Evolutionary conservation across 2,888 invertebrate species (phyloP), one percentile per base, ranked within the genome.

Genomic region (Cecidostiba fungosa): DNA sequence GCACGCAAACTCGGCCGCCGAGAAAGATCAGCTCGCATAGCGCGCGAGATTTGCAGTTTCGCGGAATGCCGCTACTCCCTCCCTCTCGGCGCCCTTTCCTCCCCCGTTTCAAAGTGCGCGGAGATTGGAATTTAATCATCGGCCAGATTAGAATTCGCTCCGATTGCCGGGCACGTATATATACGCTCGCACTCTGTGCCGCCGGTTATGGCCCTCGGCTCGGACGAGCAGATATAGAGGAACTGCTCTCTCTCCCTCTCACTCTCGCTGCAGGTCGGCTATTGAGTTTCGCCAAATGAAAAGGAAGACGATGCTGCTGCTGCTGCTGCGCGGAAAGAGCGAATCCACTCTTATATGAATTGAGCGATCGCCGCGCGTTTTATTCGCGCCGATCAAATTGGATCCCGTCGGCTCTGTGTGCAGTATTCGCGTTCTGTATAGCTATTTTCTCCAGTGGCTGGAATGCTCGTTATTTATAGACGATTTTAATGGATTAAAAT

Each of bases 51-150:
- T 84, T 47, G 73, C 84, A 84, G 84, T 73, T 78, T 84, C 79
- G 74, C 69, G 78, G 79, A 79, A 79, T 74, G 74, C 74, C 62
- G 23, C 70, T 23, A 12, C 72, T 4, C 80, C 29, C 39, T 26
- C 3, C 26, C 70, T 5, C 14, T 36, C 29, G 54, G 32, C 72
- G 54, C 26, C 6, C 36, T 39, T 36, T 23, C 77, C n/a, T 0
- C 50, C 80, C 79, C 29, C 79, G 43, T 78, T 78, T 78, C 70
- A 70, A 79, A 70, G 66, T 26, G 59, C 50, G 54, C 72, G 82
- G 77, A 54, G 80, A 83, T 86, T 77, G 86, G 86, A 86, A 86
- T 86, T 86, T 86, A 83, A 86, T 86, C 83, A 83, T 77, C 74
- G 76, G 76, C 47, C 79, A 23, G 78, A 83, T 79, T 83, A 80